A percentile compares a stretch with the other conserved stretches of the same genome.
Conservation (phyloP, 2,113 vertebrate genomes). For the Plestiodon gilberti region DNA sequence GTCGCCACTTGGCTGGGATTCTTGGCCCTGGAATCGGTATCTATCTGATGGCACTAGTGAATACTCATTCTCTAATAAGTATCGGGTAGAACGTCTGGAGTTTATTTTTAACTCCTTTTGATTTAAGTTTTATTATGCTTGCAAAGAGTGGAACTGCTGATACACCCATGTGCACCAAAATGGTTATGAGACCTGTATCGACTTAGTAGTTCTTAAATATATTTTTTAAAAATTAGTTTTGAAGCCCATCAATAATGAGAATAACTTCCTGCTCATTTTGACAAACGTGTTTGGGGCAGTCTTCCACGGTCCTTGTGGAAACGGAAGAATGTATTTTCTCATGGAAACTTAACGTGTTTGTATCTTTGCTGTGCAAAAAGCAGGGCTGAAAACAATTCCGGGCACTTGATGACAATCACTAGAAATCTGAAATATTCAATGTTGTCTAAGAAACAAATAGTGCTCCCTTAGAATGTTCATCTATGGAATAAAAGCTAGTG, state of each 20-base stretch:
- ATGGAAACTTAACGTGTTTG: background rate
- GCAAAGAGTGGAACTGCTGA: background rate
- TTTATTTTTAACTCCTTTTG: background rate
- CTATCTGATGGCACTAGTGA: background rate
- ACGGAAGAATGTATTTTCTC: no score
- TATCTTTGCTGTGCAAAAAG: background rate
- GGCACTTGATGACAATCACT: background rate
- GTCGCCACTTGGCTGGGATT: background rate
- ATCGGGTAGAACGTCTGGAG: background rate
- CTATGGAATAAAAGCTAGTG: background rate
- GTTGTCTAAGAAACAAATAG: background rate
- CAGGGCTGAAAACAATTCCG: background rate
- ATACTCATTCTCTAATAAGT: background rate
- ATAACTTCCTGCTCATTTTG: background rate
- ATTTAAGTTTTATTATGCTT: no score
- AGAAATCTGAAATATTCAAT: background rate
- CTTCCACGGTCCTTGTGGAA: background rate
- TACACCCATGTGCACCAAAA: background rate
- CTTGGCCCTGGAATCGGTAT: background rate
- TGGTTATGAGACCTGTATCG: background rate
- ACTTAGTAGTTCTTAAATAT: background rate
- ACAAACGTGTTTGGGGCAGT: background rate
- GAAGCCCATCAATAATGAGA: no score
- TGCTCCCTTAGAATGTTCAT: background rate
- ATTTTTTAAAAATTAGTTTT: background rate